These are phyloP conservation scores for Archips crataeganus DNA, from an alignment of 2,888 invertebrate species.

Conservation along the genomic window DNA sequence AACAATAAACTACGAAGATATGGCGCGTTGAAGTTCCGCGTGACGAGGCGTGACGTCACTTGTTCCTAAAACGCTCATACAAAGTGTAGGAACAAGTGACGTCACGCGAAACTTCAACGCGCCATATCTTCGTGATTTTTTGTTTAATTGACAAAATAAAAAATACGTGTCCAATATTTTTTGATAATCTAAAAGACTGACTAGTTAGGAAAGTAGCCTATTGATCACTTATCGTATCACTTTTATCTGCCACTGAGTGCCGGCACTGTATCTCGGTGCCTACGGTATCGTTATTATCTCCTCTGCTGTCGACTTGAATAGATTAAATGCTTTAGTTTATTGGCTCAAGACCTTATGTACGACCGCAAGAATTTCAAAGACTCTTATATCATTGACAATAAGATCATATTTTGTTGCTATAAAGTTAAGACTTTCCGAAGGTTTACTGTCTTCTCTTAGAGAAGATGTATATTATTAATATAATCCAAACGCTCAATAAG, in stretches of 20 bases:
- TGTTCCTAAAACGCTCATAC: no score
- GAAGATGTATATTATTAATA: constrained; percentile 35
- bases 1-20: no score
- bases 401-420: constrained; percentile 4
- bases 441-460: constrained; percentile 38
- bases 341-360: constrained; percentile 39
- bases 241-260: constrained; percentile 19
- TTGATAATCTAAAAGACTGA: no score
- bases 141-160: no score
- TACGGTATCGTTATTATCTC: constrained; percentile 55
- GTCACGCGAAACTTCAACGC: no score
- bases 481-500: constrained; percentile 21
- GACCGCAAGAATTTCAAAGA: not conserved
- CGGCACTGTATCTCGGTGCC: constrained; percentile 47
- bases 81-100: no score
- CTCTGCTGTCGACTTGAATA: constrained; percentile 49
- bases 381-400: constrained; percentile 8
- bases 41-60: no score
- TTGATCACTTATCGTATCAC: not conserved
- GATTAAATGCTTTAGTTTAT: constrained; percentile 54
- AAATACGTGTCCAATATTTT: no score
- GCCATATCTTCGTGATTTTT: no score
- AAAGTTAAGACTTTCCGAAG: constrained; percentile 28
- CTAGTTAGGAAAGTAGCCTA: no score
- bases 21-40: no score